Evolutionary conservation across 1,140 invertebrate genomes (phyloP).

Genomic region (Acromyrmex charruanus): DNA sequence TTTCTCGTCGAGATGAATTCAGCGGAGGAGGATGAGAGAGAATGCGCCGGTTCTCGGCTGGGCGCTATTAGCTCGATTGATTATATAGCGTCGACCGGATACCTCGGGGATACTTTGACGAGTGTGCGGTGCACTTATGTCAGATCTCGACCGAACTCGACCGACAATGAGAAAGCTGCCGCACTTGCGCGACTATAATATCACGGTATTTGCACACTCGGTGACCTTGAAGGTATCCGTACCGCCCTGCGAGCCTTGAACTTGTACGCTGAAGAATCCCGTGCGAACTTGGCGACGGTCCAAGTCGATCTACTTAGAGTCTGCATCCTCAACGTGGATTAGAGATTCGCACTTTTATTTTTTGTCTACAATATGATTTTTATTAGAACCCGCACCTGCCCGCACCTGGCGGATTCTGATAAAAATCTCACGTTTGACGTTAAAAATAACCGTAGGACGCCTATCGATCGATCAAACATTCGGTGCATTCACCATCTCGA

Average conservation of each 20-base stretch:
- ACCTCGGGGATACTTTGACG: constrained; percentile 13
- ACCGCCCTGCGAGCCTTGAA: constrained; percentile 76
- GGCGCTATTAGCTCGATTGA: constrained; percentile 40
- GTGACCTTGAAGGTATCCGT: constrained; percentile 80
- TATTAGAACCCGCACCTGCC: not conserved
- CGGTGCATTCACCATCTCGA: not conserved
- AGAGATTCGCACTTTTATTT: not conserved
- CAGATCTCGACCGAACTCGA: constrained; percentile 62
- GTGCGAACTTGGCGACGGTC: constrained; percentile 54
- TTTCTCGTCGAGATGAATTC: not conserved
- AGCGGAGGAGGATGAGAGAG: constrained; percentile 7
- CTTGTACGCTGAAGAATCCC: constrained; percentile 80
- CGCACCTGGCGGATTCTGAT: not conserved
- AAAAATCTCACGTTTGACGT: not conserved
- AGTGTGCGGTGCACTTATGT: constrained; percentile 53
- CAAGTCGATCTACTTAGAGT: constrained; percentile 26
- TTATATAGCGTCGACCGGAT: constrained; percentile 9
- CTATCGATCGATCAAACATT: constrained; percentile 26
- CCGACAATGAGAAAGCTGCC: constrained; percentile 71
- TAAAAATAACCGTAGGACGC: not conserved
- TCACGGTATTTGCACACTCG: constrained; percentile 80
- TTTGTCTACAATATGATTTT: constrained; percentile 10
- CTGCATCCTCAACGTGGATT: not conserved
- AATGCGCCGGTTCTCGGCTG: not conserved
- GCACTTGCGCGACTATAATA: constrained; percentile 70